Conservation (phyloP, 2,113 vertebrate species). For the Tretioscincus oriximinensis region DNA sequence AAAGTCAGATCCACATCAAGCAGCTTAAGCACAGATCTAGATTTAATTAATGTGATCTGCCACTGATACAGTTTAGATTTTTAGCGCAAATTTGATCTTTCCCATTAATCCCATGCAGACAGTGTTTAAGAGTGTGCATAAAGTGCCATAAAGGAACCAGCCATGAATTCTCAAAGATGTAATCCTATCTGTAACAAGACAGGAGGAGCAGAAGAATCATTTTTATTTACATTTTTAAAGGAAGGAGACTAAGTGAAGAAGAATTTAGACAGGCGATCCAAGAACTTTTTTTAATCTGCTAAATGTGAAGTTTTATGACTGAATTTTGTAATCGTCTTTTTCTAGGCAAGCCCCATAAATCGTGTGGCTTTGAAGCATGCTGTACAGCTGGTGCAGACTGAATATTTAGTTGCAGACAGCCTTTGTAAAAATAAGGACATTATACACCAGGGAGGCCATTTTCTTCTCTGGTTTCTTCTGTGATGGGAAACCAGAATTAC, state of each 20-base stretch:
- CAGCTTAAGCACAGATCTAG: too few relatives aligned
- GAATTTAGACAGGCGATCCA: neutral
- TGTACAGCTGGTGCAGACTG: neutral
- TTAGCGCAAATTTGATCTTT: too few relatives aligned
- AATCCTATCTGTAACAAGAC: neutral
- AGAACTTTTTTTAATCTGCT: slow-evolving; percentile 35
- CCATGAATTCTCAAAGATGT: neutral
- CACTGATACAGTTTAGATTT: too few relatives aligned
- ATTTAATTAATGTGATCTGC: too few relatives aligned
- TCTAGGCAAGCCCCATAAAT: slow-evolving; percentile 38
- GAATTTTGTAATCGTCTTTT: slow-evolving; percentile 42
- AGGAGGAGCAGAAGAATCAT: rapidly evolving
- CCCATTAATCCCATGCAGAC: too few relatives aligned
- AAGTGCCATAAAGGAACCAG: too few relatives aligned
- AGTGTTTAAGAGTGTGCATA: too few relatives aligned
- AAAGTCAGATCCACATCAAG: too few relatives aligned
- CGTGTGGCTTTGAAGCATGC: neutral
- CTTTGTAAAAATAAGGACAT: neutral
- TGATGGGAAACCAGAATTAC: neutral
- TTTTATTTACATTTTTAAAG: slow-evolving; percentile 1
- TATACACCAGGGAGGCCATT: neutral
- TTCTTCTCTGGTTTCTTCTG: neutral
- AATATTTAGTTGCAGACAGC: neutral
- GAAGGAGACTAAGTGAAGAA: slow-evolving; percentile 2
- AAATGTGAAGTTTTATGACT: slow-evolving; percentile 26